Evolutionary conservation across 2,888 invertebrate species (phyloP).

Genomic region (Rapana venosa): DNA sequence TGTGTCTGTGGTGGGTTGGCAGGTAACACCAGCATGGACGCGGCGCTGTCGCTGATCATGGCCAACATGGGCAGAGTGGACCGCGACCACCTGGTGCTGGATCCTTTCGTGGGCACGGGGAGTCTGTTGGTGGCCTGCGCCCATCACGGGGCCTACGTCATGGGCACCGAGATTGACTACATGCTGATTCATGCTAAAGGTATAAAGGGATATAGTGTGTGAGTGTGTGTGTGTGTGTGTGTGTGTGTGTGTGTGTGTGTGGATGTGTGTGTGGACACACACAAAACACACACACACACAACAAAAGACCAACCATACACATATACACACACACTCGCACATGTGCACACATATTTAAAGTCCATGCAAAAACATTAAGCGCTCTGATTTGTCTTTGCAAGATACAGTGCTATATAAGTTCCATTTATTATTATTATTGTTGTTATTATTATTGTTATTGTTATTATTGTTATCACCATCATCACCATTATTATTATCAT

Average conservation of each 20-base stretch:
- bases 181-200: constrained; percentile 88
- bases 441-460: no score
- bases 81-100: constrained; percentile 87
- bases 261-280: neutral
- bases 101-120: constrained; percentile 93
- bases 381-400: no score
- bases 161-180: constrained; percentile 86
- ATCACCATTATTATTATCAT: no score
- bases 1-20: constrained; percentile 11
- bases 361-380: no score
- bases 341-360: no score
- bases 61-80: constrained; percentile 92
- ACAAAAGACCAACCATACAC: no score
- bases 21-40: constrained; percentile 97
- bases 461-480: no score
- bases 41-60: constrained; percentile 95
- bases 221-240: neutral
- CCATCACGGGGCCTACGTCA: constrained; percentile 74
- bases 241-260: neutral
- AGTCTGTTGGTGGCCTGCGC: constrained; percentile 76
- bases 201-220: neutral
- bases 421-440: no score
- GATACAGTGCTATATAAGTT: no score
- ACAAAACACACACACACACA: neutral
- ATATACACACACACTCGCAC: no score